Percentiles rank a stretch among this genome's conserved stretches.
These are phyloP conservation scores for Aleiodes sp. DNA, from an alignment of 1,140 invertebrate species.

Conservation along the genomic window DNA sequence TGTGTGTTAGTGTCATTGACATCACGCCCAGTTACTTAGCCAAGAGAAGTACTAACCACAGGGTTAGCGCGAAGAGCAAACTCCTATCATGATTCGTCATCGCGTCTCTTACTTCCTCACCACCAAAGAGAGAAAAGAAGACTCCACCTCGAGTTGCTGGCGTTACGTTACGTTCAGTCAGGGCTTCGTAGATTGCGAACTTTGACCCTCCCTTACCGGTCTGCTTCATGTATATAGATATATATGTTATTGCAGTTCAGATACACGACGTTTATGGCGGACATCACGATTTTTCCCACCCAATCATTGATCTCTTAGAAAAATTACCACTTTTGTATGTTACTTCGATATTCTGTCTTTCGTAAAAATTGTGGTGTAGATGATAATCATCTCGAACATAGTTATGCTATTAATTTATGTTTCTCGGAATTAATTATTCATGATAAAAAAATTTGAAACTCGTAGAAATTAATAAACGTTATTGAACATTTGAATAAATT, in stretches of 20 bases:
- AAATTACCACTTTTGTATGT: not conserved
- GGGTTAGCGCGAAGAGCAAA: not conserved
- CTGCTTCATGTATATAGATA: not conserved
- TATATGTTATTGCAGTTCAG: not conserved
- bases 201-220: conserved; percentile 12
- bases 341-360: not conserved
- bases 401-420: too few species aligned
- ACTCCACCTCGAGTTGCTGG: too few species aligned
- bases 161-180: too few species aligned
- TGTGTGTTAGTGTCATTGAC: not conserved
- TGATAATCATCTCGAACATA: not conserved
- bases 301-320: conserved; percentile 6
- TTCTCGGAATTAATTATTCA: too few species aligned
- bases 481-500: not conserved
- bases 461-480: not conserved
- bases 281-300: not conserved
- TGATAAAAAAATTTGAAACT: too few species aligned
- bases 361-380: not conserved
- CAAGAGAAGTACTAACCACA: not conserved
- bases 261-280: not conserved
- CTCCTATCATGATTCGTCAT: conserved; percentile 33
- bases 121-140: not conserved
- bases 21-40: not conserved
- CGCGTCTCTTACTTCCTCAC: not conserved
- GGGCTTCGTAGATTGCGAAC: conserved; percentile 14